Base-by-base conservation (phyloP, 2,113 vertebrate species). In the Ciconia maguari region DNA sequence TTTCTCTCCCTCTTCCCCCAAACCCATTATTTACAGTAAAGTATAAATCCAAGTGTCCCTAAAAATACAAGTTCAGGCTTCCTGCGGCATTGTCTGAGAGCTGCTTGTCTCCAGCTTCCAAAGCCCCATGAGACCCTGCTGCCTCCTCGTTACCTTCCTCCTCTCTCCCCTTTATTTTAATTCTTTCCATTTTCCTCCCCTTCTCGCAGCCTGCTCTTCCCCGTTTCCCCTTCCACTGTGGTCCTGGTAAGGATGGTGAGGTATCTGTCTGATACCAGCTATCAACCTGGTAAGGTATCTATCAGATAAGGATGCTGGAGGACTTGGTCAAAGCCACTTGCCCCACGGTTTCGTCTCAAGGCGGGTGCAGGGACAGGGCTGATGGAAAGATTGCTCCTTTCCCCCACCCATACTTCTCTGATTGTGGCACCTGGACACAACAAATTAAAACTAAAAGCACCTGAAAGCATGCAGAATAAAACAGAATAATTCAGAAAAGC, bases 1-100 rank as follows among this genome's bases (percentile, higher is more conserved):
- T 60, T 94, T 91, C 89, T 89, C 61, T 7, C 66, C 68, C 58
- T 90, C 72, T 54, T 84, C 81, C 94, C 61, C 77, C 77, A 91
- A 71, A 76, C 24, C 29, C 36, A 72, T 52, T 91, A 91, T 82
- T 93, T 96, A 87, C 66, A 89, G 72, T 44, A 34, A 96, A 87
- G 60, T 46, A 54, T n/a, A 94, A 94, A 87, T 52, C 55, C 60
- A 87, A 90, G 18, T 12, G n/a, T 36, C 90, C 90, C 86, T 87
- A 89, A 94, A 96, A 92, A 93, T 57, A 92, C 55, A 81, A 62
- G 48, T 58, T 86, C 12, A 42, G 74, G 65, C 70, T 89, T 96
- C 78, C 85, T 86, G 74, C 0, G 0, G n/a, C 30, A 44, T n/a
- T 2, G 27, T 79, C 89, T 80, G 64, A 61, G 62, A 89, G 78